Percentiles rank a stretch among this genome's conserved stretches.
Conservation (phyloP, 53 echinoderm and acorn worm genomes). For the Henricia sp. region DNA sequence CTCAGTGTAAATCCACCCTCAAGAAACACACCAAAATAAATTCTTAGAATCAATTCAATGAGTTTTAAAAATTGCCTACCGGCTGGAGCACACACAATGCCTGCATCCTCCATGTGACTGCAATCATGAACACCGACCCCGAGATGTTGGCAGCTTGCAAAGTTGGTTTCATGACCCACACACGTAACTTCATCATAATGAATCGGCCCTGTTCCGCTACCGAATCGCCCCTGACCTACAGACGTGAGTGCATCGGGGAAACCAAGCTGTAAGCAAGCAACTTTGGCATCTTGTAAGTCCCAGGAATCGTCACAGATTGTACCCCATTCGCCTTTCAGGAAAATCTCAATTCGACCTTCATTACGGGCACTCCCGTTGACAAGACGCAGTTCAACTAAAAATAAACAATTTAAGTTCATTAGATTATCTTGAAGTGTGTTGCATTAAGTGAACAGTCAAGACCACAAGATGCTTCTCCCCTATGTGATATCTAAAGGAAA, state of each 20-base stretch:
- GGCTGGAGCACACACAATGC: neutral
- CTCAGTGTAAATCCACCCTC: too few species aligned
- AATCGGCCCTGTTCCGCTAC: neutral
- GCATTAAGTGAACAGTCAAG: too few species aligned
- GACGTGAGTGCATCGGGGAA: neutral
- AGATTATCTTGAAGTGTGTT: too few species aligned
- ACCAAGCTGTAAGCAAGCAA: neutral
- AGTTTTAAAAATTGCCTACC: neutral
- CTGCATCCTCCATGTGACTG: neutral
- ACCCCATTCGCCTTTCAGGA: conserved; percentile 9
- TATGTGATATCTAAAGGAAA: too few species aligned
- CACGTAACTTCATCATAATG: neutral
- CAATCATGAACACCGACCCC: neutral
- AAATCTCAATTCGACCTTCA: neutral
- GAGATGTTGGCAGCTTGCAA: neutral
- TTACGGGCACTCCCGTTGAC: neutral
- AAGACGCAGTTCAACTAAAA: neutral
- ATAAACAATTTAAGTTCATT: neutral
- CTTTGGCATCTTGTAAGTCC: neutral
- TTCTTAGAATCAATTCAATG: too few species aligned
- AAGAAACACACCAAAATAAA: too few species aligned
- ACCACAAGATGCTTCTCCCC: too few species aligned
- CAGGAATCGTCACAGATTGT: neutral
- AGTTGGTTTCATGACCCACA: neutral
- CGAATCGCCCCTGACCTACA: neutral